Evolutionary conservation across 2,888 invertebrate species (phyloP), one percentile per base, ranked within the genome.

Genomic region (Mythimna pallens): DNA sequence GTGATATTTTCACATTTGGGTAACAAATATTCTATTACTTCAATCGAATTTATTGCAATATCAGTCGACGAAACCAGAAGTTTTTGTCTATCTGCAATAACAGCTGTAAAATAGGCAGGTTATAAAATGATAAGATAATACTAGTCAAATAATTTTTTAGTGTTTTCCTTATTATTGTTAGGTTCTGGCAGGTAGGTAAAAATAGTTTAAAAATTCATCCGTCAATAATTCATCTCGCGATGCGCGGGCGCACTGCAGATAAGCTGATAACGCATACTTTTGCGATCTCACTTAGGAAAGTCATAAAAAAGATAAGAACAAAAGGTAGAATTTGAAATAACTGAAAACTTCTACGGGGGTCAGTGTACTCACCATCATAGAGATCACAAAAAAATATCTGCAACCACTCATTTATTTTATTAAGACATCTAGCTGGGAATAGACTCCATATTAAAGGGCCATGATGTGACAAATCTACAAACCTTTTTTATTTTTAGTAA

Each of bases 91-190:
- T 65, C 30, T 50, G 14, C 10, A 65, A 75, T 50, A 57, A 57
- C 36, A 75, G 30, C 47, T 30, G 40, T 73, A 57, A 75, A 73
- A 65, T 73, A 73, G 73, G 65, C 30, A 75, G 22, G 65, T 65
- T 30, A 50, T 75, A 75, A 73, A 65, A 75, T 50, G 74, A 65
- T 76, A 40, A 73, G 76, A 65, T 76, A 58, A 50, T 30, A 40
- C 3, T 40, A 58, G 36, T 75, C 20, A 50, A 65, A 30, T 50
- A 65, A 57, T 40, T 57, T 17, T 12, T 40, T 54, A 43, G 14
- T 30, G 8, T 73, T 73, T 73, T 73, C 73, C 76, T 73, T 73
- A 50, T 65, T 75, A 55, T 57, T 30, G 25, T 7, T 57, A 30
- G 25, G 7, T 17, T 62, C 47, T 20, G 6, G 20, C 14, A 43